Base-by-base conservation (phyloP, 2,113 vertebrate genomes). In the Lagopus leucura region DNA sequence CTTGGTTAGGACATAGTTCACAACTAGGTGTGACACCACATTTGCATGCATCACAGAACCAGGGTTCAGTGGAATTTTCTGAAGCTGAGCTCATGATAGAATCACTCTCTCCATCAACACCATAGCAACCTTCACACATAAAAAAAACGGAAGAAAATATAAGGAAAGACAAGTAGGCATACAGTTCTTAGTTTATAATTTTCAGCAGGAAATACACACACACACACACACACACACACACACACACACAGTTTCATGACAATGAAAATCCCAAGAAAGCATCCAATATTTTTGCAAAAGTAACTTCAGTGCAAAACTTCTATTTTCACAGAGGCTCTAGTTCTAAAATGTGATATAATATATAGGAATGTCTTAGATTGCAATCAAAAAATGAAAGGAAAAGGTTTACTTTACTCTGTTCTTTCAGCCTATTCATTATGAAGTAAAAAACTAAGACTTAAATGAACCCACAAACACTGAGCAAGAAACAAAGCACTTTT, bases 11-110 rank as follows among this genome's bases (percentile, higher is more conserved):
- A 95, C 99, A 99, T 4, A 99, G 97, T 96, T 99, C 99, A 93
- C 99, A 99, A 96, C 99, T 99, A 57, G 99, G 99, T 58, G 97
- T 98, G 83, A 99, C 99, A 27, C 99, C 99, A 76, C 99, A 99
- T 96, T 99, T 99, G 95, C 99, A 99, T 61, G 99, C 99, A 70
- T 99, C 99, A 69, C 99, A 99, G 97, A 99, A 99, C 99, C 99
- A 99, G 8, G 99, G 99, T 92, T 99, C 99, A 0, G 99, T 99
- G 18, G 99, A 99, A 84, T 99, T 99, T 97, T 99, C 99, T 24
- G 99, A 99, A 88, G 99, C 99, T 1, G 99, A 99, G 94, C 99
- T 99, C 99, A 99, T 99, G 92, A 99, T 99, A 8, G 99, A 99
- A 95, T 99, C 99, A 36, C 99, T 99, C 91, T 99, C 99, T 7